phyloP scores from a whole-genome alignment of 2,113 vertebrate species.

The Potamarius usumacintae region DNA sequence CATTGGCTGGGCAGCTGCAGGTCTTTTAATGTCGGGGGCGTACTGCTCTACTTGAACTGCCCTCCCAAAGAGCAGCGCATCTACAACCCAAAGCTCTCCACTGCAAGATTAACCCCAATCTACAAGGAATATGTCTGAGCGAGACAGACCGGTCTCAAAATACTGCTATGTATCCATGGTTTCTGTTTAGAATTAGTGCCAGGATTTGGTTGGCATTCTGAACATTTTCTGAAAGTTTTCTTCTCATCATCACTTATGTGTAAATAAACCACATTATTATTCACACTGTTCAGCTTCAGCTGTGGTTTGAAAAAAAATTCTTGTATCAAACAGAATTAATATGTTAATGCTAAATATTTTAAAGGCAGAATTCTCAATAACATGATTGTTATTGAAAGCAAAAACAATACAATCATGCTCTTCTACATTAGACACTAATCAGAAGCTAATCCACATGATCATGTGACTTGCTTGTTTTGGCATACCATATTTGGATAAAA shows the following conservation, averaged over 20 bases:
- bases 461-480: background rate
- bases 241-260: background rate
- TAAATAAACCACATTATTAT: background rate
- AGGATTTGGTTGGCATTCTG: background rate
- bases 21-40: conserved; percentile 82
- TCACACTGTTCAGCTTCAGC: background rate
- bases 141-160: background rate
- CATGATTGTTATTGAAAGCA: background rate
- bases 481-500: background rate
- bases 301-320: background rate
- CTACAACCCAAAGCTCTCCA: conserved; percentile 63
- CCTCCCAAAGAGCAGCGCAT: conserved; percentile 69
- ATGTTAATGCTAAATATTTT: no score
- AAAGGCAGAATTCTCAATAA: background rate
- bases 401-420: background rate
- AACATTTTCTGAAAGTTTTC: background rate
- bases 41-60: conserved; percentile 86
- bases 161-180: background rate
- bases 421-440: background rate
- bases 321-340: background rate
- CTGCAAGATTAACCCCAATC: conserved; percentile 55
- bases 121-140: conserved; percentile 69
- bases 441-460: background rate
- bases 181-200: background rate
- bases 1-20: conserved; percentile 84